Conservation (phyloP, 1,140 invertebrate genomes). For the Aphelenchoides besseyi region DNA sequence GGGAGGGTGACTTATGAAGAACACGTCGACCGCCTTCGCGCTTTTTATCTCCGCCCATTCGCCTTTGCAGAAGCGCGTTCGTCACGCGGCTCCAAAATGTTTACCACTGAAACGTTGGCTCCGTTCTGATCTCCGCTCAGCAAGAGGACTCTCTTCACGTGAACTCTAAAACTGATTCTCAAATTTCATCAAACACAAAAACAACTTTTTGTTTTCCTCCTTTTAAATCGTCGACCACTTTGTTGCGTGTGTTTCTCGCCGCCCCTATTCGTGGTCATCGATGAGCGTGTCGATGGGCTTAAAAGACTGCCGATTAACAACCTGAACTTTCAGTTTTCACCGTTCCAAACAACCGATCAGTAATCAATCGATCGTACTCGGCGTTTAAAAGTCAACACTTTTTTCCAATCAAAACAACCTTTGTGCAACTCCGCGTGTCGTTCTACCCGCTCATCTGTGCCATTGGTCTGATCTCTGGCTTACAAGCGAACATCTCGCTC, state of each 20-base stretch:
- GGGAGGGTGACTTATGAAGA: too few species aligned
- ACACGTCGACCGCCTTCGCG: too few species aligned
- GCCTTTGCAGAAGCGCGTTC: neutral
- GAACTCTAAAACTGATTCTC: neutral
- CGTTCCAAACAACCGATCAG: too few species aligned
- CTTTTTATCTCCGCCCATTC: neutral
- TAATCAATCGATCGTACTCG: too few species aligned
- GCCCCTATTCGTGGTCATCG: neutral
- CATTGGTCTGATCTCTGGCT: neutral
- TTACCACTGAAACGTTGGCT: too few species aligned
- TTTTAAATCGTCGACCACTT: neutral
- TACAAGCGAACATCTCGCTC: neutral
- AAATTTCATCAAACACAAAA: slow-evolving; percentile 1
- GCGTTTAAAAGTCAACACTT: too few species aligned
- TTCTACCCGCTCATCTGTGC: too few species aligned
- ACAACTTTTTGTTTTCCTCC: neutral
- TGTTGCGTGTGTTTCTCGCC: neutral
- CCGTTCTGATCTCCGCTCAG: neutral
- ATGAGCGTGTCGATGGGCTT: neutral
- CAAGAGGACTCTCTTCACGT: neutral
- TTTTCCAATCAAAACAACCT: too few species aligned
- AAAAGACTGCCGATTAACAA: neutral
- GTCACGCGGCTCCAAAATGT: too few species aligned
- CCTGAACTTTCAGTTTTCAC: neutral
- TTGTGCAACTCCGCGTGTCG: too few species aligned